phyloP scores from a whole-genome alignment of 2,113 vertebrate genomes.

The Psittacara wagleri region DNA sequence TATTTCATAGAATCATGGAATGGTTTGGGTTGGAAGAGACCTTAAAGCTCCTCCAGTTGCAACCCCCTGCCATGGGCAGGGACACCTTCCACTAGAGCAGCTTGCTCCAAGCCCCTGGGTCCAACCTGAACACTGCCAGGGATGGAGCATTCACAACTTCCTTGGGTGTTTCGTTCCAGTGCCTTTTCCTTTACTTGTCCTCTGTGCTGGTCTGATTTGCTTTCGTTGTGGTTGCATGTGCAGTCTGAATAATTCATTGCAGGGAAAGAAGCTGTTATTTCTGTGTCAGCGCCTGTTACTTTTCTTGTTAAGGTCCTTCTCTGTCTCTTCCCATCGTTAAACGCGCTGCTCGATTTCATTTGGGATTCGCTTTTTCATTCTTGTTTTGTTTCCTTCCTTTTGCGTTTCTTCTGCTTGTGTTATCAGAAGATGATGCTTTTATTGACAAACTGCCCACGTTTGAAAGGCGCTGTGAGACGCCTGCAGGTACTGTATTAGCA shows the following conservation, averaged over 20 bases:
- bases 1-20: neutral
- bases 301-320: slow-evolving; percentile 4
- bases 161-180: neutral
- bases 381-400: slow-evolving; percentile 53
- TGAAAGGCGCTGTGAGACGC: slow-evolving; percentile 86
- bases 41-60: neutral
- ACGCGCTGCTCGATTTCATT: slow-evolving; percentile 58
- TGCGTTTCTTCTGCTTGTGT: slow-evolving; percentile 77
- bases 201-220: neutral
- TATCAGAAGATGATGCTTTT: slow-evolving; percentile 90
- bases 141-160: neutral
- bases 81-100: neutral
- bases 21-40: neutral
- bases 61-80: neutral
- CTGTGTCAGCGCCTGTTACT: neutral
- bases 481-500: slow-evolving; percentile 84
- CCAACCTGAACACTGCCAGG: neutral
- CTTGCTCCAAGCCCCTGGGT: neutral
- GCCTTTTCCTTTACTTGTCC: neutral
- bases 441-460: slow-evolving; percentile 89
- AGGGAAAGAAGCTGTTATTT: neutral
- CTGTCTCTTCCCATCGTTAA: neutral
- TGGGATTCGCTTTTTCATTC: slow-evolving; percentile 73
- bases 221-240: neutral
- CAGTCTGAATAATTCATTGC: neutral